Evolutionary conservation across 2,888 invertebrate genomes (phyloP), one percentile per base, ranked within the genome.

Genomic region (Meteorus cinctellus): DNA sequence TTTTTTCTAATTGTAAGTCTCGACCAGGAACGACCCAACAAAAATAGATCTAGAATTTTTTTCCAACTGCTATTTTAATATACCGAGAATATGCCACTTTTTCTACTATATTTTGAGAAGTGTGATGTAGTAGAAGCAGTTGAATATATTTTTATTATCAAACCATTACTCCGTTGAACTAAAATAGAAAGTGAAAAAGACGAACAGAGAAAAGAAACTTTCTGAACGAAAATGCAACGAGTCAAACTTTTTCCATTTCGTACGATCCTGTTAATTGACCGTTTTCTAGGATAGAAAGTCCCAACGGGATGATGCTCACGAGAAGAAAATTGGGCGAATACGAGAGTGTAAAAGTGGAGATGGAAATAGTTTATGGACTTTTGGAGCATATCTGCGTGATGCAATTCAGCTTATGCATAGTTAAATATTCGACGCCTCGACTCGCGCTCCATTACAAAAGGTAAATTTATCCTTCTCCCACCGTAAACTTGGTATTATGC

Each of bases 381-480:
- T 41, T 48, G 68, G n/a, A 63, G 62, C 19, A 55, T 55, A 5
- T 5, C 8, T 60, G 51, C 31, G 48, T 72, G 74, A 76, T 76
- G 51, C 72, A 72, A 72, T 34, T 51, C 24, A 76, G 48, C 36
- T 68, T 51, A 68, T 76, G 72, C 76, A 76, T 76, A 76, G 63
- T 63, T 72, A 68, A 68, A 67, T 62, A 67, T 62, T 59, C 71
- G 60, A 34, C 63, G 31, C 55, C n/a, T 19, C 6, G 19, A 55
- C 55, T 55, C 19, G 55, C 31, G 41, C 31, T 2, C 60, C 66
- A 69, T 59, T 59, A 16, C n/a, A 68, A n/a, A 55, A 29, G 27
- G 48, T 6, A 24, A 48, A 16, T 41, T 48, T 48, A 45, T n/a
- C 67, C 36, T 34, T 55, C 31, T 51, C 55, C 10, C 31, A 34